Evolutionary conservation across 2,888 invertebrate genomes (phyloP).

Genomic region (Eristalis tenax): DNA sequence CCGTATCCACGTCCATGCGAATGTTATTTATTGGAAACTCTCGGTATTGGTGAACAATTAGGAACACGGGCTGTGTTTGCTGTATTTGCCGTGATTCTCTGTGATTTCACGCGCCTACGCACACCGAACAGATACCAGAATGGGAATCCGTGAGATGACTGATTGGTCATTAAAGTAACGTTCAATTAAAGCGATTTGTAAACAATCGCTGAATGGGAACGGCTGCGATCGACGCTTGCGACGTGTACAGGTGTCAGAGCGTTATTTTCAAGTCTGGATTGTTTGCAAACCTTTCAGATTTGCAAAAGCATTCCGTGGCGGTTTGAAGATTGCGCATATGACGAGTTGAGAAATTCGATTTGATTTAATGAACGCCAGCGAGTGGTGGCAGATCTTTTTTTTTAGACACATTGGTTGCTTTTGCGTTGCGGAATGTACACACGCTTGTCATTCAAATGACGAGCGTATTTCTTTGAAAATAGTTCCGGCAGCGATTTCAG

Average conservation of each 20-base stretch:
- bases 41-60: not conserved
- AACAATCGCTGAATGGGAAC: not conserved
- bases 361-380: not conserved
- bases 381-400: not conserved
- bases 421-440: not conserved
- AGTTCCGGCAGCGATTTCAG: not conserved
- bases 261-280: not conserved
- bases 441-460: not conserved
- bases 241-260: not conserved
- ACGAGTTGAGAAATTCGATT: not conserved
- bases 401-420: not conserved
- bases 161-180: conserved; percentile 39
- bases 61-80: not conserved
- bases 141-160: conserved; percentile 14
- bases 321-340: not conserved
- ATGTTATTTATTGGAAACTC: not conserved
- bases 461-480: not conserved
- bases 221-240: not conserved
- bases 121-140: not conserved
- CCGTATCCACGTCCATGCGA: not conserved
- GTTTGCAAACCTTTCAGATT: not conserved
- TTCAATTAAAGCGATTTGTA: conserved; percentile 38
- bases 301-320: not conserved
- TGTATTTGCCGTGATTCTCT: not conserved
- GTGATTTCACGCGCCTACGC: conserved; percentile 9